Base-by-base conservation (phyloP, 2,113 vertebrate genomes). In the Chlorodrepanis virens region DNA sequence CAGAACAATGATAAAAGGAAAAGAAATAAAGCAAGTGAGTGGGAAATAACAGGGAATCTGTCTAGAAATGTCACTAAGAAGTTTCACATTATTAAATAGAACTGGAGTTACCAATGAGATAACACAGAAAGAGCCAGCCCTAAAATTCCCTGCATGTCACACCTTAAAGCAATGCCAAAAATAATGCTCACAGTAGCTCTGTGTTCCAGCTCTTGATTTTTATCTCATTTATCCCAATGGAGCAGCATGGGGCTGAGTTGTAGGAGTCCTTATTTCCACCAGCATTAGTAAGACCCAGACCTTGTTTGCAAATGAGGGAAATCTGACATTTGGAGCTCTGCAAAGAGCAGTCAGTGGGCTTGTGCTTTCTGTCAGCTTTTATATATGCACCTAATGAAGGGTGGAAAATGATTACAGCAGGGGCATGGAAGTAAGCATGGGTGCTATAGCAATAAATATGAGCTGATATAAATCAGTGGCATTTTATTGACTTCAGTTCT, bases 401-500 rank as follows among this genome's bases (percentile, higher is more conserved):
- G 57, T 69, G 74, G 64, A 93, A 47, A 95, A 87, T 69, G 5
- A 94, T 95, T 84, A 44, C 60, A 44, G 3, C 6, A n/a, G 65
- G 64, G 56, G 17, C 60, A 75, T 9, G 82, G 86, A 78, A 89
- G 74, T 49, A 87, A 92, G 71, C 85, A 88, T 74, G 88, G 63
- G 71, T 90, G 67, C 59, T 72, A 50, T 70, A 89, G 83, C 45
- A 95, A 76, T 96, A 94, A 95, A 84, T 91, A 84, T 69, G 52
- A 86, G 45, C 71, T 88, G 40, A 42, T 76, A 92, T 94, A 92
- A 97, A 90, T 92, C 90, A 65, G 20, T 54, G 42, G 39, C 50
- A 50, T 94, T 94, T 93, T 93, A 89, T 83, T 83, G 71, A 95
- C 79, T 94, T 80, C 83, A 74, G 45, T 92, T 83, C 68, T 92